phyloP scores from a whole-genome alignment of 2,797 vertebrate species.

The Coregonus suidteri region DNA sequence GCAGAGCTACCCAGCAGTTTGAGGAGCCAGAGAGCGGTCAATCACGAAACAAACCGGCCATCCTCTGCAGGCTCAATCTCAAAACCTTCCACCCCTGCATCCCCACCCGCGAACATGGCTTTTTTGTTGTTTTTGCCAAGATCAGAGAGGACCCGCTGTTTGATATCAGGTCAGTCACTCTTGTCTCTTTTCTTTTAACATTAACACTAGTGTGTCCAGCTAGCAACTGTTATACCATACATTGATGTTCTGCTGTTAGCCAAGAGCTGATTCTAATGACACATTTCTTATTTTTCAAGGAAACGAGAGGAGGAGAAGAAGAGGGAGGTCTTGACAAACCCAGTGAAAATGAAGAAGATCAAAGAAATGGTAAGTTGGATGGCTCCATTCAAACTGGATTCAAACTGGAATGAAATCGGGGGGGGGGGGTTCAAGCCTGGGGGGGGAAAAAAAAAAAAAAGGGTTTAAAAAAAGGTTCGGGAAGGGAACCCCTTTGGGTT shows the following conservation, averaged over 20 bases:
- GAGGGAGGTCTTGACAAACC: constrained; percentile 90
- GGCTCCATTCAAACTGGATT: neutral
- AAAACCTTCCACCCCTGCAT: constrained; percentile 75
- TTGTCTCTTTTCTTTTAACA: neutral
- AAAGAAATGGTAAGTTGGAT: constrained; percentile 83
- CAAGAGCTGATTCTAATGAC: neutral
- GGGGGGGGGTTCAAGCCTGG: no score
- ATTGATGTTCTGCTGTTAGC: neutral
- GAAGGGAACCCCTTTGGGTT: no score
- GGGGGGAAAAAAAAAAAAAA: no score
- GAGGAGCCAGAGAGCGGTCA: constrained; percentile 86
- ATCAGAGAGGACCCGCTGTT: constrained; percentile 95
- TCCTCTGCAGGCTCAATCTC: constrained; percentile 96
- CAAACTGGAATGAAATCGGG: neutral
- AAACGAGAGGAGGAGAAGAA: constrained; percentile 95
- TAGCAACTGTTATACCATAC: neutral
- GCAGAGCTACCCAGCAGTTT: constrained; percentile 86
- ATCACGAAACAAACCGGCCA: constrained; percentile 84
- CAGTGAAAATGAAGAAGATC: constrained; percentile 98
- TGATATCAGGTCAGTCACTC: constrained; percentile 83
- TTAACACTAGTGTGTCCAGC: neutral
- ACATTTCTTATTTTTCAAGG: constrained; percentile 61
- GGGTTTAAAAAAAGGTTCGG: no score
- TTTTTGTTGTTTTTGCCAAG: no score
- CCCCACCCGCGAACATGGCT: constrained; percentile 90